These are phyloP conservation scores for Trissonchulus sp. DNA, from an alignment of 2,888 invertebrate species.

Conservation along the genomic window DNA sequence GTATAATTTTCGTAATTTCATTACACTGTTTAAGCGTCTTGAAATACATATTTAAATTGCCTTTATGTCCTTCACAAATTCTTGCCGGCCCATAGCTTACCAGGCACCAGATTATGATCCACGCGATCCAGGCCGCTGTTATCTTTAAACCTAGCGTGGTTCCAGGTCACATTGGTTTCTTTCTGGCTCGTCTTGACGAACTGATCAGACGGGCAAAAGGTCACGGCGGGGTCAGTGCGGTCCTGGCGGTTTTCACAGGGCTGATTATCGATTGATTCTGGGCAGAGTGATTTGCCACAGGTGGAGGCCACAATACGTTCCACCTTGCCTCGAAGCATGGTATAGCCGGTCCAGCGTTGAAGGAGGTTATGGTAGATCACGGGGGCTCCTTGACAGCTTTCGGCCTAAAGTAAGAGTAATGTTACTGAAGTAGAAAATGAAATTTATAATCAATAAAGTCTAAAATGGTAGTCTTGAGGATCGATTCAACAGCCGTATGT, in stretches of 20 bases:
- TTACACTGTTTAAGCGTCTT: too few species aligned
- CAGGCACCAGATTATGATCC: constrained; percentile 47
- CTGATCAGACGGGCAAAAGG: constrained; percentile 63
- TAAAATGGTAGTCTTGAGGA: too few species aligned
- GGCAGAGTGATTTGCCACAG: constrained; percentile 27
- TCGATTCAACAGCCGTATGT: too few species aligned
- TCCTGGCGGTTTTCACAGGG: constrained; percentile 15
- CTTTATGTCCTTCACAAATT: too few species aligned
- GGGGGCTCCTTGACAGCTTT: constrained; percentile 62
- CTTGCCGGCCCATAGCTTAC: too few species aligned
- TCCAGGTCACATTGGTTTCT: constrained; percentile 47
- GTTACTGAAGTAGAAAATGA: too few species aligned
- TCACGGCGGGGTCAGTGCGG: constrained; percentile 24
- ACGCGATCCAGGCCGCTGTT: constrained; percentile 39
- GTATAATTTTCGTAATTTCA: too few species aligned
- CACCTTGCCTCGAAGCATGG: constrained; percentile 59
- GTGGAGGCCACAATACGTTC: constrained; percentile 30
- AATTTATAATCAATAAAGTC: too few species aligned
- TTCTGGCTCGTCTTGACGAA: constrained; percentile 70
- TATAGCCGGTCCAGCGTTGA: constrained; percentile 88
- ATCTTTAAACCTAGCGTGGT: constrained; percentile 43
- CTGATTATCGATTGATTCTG: constrained; percentile 21
- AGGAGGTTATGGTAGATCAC: constrained; percentile 77
- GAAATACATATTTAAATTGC: too few species aligned
- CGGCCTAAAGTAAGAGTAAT: constrained; percentile 29